Evolutionary conservation across 2,888 invertebrate genomes (phyloP).

Genomic region (Microplitis deprimator): DNA sequence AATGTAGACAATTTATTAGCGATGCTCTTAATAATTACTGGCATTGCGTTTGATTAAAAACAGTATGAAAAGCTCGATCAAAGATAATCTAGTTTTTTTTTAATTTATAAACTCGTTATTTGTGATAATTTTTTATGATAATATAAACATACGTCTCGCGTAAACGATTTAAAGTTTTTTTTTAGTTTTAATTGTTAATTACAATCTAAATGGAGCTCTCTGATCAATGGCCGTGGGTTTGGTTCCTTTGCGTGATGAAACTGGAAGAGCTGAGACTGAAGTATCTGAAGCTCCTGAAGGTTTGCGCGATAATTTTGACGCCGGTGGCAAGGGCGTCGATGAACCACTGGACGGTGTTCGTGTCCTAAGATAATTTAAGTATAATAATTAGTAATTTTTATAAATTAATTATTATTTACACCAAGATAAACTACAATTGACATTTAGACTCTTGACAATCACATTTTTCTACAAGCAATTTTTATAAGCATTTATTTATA

Average conservation of each 20-base stretch:
- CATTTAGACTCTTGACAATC: neutral
- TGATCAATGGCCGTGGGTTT: slow-evolving; percentile 70
- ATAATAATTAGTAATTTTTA: slow-evolving; percentile 5
- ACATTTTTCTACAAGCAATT: neutral
- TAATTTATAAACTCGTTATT: neutral
- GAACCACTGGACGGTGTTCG: slow-evolving; percentile 83
- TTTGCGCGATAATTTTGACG: slow-evolving; percentile 77
- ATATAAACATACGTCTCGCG: slow-evolving; percentile 14
- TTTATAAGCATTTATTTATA: neutral
- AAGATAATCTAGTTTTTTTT: neutral
- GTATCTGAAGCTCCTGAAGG: slow-evolving; percentile 81
- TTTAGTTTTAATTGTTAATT: slow-evolving; percentile 50
- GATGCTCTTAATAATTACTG: slow-evolving; percentile 12
- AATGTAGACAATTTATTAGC: slow-evolving; percentile 20
- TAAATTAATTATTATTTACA: slow-evolving; percentile 9
- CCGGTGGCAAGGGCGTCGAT: slow-evolving; percentile 80
- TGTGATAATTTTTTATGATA: neutral
- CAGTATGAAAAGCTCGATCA: slow-evolving; percentile 33
- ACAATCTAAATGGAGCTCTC: slow-evolving; percentile 70
- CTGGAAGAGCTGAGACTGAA: slow-evolving; percentile 73
- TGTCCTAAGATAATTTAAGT: slow-evolving; percentile 73
- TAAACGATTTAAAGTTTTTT: slow-evolving; percentile 8
- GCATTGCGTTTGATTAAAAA: slow-evolving; percentile 34
- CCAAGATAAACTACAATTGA: neutral
- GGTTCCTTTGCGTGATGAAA: slow-evolving; percentile 72